Evolutionary conservation across 2,888 invertebrate species (phyloP), one percentile per base, ranked within the genome.

Genomic region (Lasioglossum vierecki): DNA sequence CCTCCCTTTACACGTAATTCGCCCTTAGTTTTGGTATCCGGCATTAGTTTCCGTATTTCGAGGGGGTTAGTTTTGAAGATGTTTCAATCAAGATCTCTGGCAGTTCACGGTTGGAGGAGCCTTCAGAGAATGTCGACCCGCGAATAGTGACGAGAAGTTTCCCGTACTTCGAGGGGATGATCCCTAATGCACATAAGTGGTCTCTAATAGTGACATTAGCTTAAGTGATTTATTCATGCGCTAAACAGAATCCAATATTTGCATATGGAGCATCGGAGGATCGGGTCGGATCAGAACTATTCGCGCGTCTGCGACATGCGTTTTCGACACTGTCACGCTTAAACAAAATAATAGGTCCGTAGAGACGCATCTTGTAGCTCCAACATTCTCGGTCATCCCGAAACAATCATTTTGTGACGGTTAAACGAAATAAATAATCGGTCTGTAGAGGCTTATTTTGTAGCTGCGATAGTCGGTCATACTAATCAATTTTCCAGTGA

Each of bases 61-160:
- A 71, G 78, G 46, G 39, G 72, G 76, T 79, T 74, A 80, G 86
- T 83, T 87, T 87, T 83, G 81, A 86, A 83, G 86, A 83, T 81
- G 83, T 86, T 87, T 86, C 83, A 83, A 87, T 83, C 87, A 83
- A 86, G 83, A 71, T 68, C 81, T 60, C 66, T 70, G 71, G 74
- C 81, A 86, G 79, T 83, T 87, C 74, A 76, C 49, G 66, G 46
- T 76, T 18, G 79, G 72, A 68, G 83, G 72, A 76, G 75, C 41
- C 79, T 73, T 74, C 72, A 5, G 63, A 60, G 80, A 85, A 79
- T 76, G 70, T 76, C 81, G 81, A 68, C 49, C 44, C 70, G 77
- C 70, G 82, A 79, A 79, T 79, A 63, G 76, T 66, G 71, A 60
- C 74, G 74, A 79, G 82, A 85, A 85, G 76, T 85, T 86, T 77